These are phyloP conservation scores for Natator depressus DNA, from an alignment of 2,113 vertebrate species.

Conservation along the genomic window DNA sequence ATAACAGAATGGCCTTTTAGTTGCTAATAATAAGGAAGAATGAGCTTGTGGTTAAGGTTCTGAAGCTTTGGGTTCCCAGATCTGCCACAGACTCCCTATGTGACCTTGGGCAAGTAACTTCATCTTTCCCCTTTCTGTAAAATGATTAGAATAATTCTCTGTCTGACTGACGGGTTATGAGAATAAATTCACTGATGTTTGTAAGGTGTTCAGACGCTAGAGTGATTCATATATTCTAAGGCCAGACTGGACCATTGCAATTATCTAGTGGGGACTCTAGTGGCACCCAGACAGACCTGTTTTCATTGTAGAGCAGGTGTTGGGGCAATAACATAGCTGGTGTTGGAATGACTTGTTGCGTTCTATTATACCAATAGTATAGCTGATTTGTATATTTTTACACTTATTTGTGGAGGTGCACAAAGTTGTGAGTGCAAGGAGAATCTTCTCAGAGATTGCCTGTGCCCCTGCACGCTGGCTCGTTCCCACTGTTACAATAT, in stretches of 20 bases:
- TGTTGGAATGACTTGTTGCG: background rate
- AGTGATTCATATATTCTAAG: constrained; percentile 32
- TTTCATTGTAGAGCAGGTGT: background rate
- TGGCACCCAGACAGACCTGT: background rate
- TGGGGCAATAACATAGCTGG: background rate
- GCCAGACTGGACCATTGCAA: constrained; percentile 28
- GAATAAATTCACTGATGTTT: constrained; percentile 51
- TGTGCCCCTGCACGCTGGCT: background rate
- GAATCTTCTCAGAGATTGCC: background rate
- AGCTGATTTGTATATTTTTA: fast-evolving
- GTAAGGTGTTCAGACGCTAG: constrained; percentile 2
- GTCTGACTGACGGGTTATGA: background rate
- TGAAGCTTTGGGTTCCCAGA: background rate
- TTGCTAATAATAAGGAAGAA: background rate
- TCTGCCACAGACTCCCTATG: background rate
- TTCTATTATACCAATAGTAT: fast-evolving
- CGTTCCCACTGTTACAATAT: background rate
- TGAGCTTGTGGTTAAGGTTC: background rate
- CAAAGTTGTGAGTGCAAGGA: fast-evolving
- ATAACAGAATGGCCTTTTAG: background rate
- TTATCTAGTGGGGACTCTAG: background rate
- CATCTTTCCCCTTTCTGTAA: constrained; percentile 25
- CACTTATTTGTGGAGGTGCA: background rate
- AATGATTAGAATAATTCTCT: background rate
- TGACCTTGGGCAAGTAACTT: background rate